Evolutionary conservation across 2,797 vertebrate genomes (phyloP), one percentile per base, ranked within the genome.

Genomic region (Fringilla coelebs): DNA sequence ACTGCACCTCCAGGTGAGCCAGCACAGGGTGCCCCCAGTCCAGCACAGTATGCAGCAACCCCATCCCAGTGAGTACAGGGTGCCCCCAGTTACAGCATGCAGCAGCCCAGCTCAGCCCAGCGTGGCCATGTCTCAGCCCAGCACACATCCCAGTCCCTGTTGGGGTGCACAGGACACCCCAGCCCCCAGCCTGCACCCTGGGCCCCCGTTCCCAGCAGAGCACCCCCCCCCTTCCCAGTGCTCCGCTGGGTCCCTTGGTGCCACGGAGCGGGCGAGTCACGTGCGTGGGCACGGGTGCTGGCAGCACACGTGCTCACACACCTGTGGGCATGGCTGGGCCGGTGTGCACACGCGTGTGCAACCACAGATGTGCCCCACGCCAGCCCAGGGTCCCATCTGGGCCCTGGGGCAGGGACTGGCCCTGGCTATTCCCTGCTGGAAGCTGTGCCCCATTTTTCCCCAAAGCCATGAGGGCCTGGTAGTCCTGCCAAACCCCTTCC

Each of bases 271-370:
- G 61, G 38, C 0, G 6, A 62, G 36, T 57, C 75, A 49, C 3
- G 0, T 11, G 57, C 0, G 0, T 2, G 38, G 60, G 46, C 87
- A 46, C 0, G 2, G 68, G 61, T 1, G 14, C 74, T 13, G 13
- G 66, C 40, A 25, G 65, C 48, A 54, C 13, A 2, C 0, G 2
- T 40, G 74, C 7, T 4, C 52, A 29, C 63, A 28, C 0, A 6
- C 9, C 0, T n/a, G 15, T 17, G 36, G 9, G 26, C 28, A 29
- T 0, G 3, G 82, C 78, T 7, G 31, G 55, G 65, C 55, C n/a
- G n/a, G n/a, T n/a, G n/a, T 14, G n/a, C 75, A 55, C 49, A 25
- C 2, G 10, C 4, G 17, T 54, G 61, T 55, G n/a, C n/a, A 38
- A 17, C 51, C 14, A 26, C 2, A 0, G 12, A 13, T 25, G 51